Evolutionary conservation across 2,797 vertebrate genomes (phyloP).

Genomic region (Cyclura pinguis): DNA sequence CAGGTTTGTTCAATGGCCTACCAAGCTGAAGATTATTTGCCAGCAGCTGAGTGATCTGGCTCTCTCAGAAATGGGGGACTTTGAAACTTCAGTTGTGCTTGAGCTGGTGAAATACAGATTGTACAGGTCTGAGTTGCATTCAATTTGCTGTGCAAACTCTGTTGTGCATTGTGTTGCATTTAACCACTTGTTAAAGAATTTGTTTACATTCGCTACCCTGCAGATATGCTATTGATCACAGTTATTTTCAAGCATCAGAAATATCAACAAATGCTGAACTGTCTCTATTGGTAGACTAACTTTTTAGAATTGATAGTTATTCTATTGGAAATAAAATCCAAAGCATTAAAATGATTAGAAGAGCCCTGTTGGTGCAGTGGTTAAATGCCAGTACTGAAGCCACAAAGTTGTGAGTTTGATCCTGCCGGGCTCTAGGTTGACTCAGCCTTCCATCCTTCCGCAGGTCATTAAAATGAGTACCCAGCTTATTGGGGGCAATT

Average conservation of each 20-base stretch:
- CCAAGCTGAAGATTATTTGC: neutral
- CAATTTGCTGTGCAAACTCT: neutral
- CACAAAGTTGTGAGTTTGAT: too few relatives aligned
- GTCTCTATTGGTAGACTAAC: neutral
- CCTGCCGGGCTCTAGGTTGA: too few relatives aligned
- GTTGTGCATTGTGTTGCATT: neutral
- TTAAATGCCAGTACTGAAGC: too few relatives aligned
- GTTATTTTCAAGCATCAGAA: neutral
- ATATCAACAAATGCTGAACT: neutral
- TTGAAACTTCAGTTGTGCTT: neutral
- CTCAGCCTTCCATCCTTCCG: too few relatives aligned
- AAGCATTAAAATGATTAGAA: slow-evolving; percentile 32
- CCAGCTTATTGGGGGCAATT: too few relatives aligned
- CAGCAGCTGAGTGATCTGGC: neutral
- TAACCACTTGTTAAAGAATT: neutral
- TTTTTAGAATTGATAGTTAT: neutral
- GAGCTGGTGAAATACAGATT: neutral
- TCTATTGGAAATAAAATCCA: slow-evolving; percentile 42
- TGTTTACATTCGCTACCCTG: neutral
- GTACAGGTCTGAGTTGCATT: neutral
- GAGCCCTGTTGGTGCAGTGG: too few relatives aligned
- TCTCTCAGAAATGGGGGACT: neutral
- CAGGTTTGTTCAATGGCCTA: neutral
- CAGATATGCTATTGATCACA: neutral
- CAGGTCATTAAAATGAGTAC: too few relatives aligned